phyloP scores from a whole-genome alignment of 2,113 vertebrate species.

The Suncus etruscus region DNA sequence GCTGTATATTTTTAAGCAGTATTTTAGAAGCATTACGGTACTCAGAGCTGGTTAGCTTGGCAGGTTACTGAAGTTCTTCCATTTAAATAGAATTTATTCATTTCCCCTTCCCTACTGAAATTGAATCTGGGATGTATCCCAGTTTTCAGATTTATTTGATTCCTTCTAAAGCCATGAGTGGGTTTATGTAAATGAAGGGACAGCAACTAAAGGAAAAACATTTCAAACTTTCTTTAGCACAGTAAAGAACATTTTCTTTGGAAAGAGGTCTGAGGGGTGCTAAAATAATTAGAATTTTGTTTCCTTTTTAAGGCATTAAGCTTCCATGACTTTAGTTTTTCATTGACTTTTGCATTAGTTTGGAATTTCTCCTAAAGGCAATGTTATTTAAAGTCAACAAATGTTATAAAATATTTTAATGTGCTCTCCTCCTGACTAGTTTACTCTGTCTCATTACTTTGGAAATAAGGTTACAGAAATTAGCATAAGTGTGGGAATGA shows the following conservation, averaged over 20 bases:
- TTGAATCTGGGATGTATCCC: constrained; percentile 71
- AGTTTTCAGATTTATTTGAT: constrained; percentile 69
- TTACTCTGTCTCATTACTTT: constrained; percentile 19
- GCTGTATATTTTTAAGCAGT: neutral
- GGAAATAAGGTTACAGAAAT: constrained; percentile 56
- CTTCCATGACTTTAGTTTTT: constrained; percentile 1
- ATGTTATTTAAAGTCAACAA: constrained; percentile 31
- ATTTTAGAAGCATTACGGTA: constrained; percentile 62
- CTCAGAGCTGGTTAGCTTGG: constrained; percentile 34
- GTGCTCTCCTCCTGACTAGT: neutral
- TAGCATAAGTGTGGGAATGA: constrained; percentile 33
- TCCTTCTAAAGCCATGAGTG: constrained; percentile 58
- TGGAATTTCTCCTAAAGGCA: constrained; percentile 59
- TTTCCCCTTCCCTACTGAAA: constrained; percentile 52
- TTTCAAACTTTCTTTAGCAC: constrained; percentile 57
- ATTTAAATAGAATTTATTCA: constrained; percentile 68
- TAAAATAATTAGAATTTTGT: constrained; percentile 45
- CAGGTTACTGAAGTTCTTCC: constrained; percentile 22
- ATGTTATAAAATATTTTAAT: constrained; percentile 53
- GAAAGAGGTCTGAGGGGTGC: constrained; percentile 21
- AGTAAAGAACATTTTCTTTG: constrained; percentile 55
- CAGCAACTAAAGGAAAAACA: constrained; percentile 61
- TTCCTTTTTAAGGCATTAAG: neutral
- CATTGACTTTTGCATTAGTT: neutral
- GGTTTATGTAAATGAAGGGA: constrained; percentile 60